Evolutionary conservation across 2,797 vertebrate genomes (phyloP), one percentile per base, ranked within the genome.

Genomic region (Periparus ater): DNA sequence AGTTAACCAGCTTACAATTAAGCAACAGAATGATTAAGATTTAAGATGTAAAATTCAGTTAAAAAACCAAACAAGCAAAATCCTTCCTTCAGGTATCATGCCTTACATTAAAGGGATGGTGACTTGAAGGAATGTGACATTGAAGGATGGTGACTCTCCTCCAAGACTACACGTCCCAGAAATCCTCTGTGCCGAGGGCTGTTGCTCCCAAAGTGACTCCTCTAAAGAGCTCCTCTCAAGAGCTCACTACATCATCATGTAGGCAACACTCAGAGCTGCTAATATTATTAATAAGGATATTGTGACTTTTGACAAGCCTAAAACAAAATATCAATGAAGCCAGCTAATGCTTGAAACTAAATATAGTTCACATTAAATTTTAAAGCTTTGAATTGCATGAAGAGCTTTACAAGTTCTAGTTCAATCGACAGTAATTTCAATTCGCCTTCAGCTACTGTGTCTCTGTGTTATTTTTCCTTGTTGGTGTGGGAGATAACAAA

Each of bases 401-500:
- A 87, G 76, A 90, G 61, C 91, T 87, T 93, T 89, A 38, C 85
- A 70, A 91, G 88, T 85, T 73, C 77, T 40, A 57, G 45, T 95
- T 95, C 95, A 95, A 95, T 90, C n/a, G 16, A 73, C 67, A 58
- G 83, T 65, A 95, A 96, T 95, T 96, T 89, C 89, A 94, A 89
- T 94, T 96, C 70, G 83, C 96, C 88, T 86, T 96, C 83, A 95
- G 96, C 91, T 88, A 82, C 91, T 48, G 38, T 27, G 57, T 67
- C 80, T 91, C 55, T 54, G 53, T 79, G 91, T 95, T 96, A 93
- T 95, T 95, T 95, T 96, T 95, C 93, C 89, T 86, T 94, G 89
- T 95, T 95, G 95, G 89, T 96, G 89, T 94, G 94, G 83, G 91
- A 94, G 89, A 96, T 95, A 95, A 94, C 91, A 93, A 95, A 97